phyloP scores from a whole-genome alignment of 30 jellyfish, hydroid and myxozoan genomes.

The Mastigias papua region DNA sequence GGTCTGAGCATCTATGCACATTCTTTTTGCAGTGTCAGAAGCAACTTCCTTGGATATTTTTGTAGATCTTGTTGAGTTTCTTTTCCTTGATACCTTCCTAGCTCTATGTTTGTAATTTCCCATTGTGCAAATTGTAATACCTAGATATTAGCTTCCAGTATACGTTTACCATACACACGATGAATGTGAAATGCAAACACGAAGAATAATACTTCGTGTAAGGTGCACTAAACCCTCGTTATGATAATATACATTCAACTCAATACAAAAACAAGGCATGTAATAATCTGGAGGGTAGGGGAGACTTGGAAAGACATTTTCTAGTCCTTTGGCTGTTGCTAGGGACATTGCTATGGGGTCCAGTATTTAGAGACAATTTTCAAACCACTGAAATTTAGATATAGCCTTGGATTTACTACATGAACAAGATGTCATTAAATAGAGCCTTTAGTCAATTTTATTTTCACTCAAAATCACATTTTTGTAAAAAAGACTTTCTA shows the following conservation, averaged over 20 bases:
- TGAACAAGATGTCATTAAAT: not conserved
- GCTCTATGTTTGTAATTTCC: slow-evolving; percentile 1
- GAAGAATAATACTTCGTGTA: not conserved
- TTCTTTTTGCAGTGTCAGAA: not conserved
- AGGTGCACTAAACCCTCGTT: too few species aligned
- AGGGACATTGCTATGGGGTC: slow-evolving; percentile 5
- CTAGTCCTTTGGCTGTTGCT: slow-evolving; percentile 14
- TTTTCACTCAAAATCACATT: not conserved
- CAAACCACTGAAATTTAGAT: not conserved
- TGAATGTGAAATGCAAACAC: not conserved
- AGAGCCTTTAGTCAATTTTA: too few species aligned
- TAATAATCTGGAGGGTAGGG: not conserved
- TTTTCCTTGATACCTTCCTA: slow-evolving; percentile 1
- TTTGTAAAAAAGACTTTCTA: not conserved
- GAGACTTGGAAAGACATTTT: not conserved
- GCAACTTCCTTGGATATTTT: not conserved
- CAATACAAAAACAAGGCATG: not conserved
- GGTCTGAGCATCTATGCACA: too few species aligned
- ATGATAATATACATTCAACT: not conserved
- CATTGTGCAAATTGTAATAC: not conserved
- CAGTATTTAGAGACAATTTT: not conserved
- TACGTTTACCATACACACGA: not conserved
- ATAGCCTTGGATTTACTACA: not conserved
- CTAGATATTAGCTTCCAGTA: not conserved
- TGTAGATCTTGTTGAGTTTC: not conserved